Base-by-base conservation (phyloP, 2,113 vertebrate genomes). In the Menura novaehollandiae region DNA sequence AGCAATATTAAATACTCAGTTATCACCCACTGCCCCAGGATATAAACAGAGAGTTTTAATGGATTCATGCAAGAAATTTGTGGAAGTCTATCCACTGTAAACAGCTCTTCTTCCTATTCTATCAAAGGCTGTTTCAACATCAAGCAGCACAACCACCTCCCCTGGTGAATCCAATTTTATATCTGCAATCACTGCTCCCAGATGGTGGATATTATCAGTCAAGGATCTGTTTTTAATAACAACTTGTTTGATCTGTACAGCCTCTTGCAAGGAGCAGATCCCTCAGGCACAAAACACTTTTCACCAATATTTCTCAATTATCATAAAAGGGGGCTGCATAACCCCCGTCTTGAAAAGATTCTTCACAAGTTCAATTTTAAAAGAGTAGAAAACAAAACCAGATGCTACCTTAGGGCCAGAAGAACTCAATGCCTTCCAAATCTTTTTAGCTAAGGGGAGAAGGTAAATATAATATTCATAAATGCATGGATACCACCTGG, bases 91-190 rank as follows among this genome's bases (percentile, higher is more conserved):
- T 51, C 46, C 2, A 1, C 71, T 15, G 9, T 85, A 85, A 93
- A 95, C 82, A 91, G 71, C 51, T 83, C 75, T 52, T 91, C 83
- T 79, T 91, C 71, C 74, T 85, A 16, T 69, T 93, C 71, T 85
- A 43, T 88, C 93, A 95, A 89, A 94, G 78, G 41, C 81, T 93
- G 66, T 95, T 96, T 95, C 93, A 80, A 88, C 67, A 93, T 88
- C 82, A 90, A 93, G 91, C 85, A 91, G 39, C 75, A 89, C 51
- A 81, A 33, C 55, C 71, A 91, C 78, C 88, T 96, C 93, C 93
- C 39, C 46, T 91, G 85, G 87, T 85, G 94, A 95, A 96, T 94
- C 93, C 95, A 96, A 94, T 97, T 96, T 91, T 58, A 24, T 76
- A 67, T 93, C 87, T 88, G 71, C 89, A 96, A 90, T 96, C 95